These are phyloP conservation scores for Anisognathus igniventris DNA, from an alignment of 2,797 vertebrate genomes.

Conservation along the genomic window DNA sequence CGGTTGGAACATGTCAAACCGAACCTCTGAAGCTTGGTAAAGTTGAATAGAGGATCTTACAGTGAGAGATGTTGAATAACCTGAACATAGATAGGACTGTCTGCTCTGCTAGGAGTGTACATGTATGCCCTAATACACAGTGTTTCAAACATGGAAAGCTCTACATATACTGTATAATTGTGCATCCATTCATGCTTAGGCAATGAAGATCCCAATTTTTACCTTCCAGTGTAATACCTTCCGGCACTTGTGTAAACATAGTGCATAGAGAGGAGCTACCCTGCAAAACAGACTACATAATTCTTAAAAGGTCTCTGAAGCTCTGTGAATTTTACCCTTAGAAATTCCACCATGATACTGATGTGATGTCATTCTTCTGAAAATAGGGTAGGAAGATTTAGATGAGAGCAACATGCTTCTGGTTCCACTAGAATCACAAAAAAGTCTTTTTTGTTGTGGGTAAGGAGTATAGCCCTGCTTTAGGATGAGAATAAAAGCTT, in stretches of 20 bases:
- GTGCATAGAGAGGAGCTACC: not conserved
- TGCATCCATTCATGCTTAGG: not conserved
- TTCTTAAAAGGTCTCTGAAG: not conserved
- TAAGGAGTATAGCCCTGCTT: not conserved
- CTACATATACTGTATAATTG: not conserved
- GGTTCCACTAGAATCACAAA: not conserved
- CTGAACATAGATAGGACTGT: not conserved
- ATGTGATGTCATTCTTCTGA: not conserved
- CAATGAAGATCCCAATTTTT: not conserved
- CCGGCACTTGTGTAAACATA: not conserved
- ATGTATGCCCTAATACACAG: rapidly evolving
- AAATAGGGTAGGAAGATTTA: not conserved
- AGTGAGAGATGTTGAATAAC: not conserved
- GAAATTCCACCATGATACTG: not conserved
- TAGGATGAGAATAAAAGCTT: not conserved
- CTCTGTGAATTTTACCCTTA: not conserved
- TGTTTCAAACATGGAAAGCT: not conserved
- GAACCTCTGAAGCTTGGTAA: not conserved
- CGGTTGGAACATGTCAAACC: not conserved
- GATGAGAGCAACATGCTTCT: not conserved
- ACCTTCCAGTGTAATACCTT: not conserved
- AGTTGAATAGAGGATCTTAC: not conserved
- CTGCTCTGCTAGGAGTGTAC: not conserved
- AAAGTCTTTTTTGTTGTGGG: not conserved
- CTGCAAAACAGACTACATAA: not conserved